A percentile compares a stretch with the other conserved stretches of the same genome.
phyloP scores from a whole-genome alignment of 2,113 vertebrate genomes.

The Cranoglanis bouderius region DNA sequence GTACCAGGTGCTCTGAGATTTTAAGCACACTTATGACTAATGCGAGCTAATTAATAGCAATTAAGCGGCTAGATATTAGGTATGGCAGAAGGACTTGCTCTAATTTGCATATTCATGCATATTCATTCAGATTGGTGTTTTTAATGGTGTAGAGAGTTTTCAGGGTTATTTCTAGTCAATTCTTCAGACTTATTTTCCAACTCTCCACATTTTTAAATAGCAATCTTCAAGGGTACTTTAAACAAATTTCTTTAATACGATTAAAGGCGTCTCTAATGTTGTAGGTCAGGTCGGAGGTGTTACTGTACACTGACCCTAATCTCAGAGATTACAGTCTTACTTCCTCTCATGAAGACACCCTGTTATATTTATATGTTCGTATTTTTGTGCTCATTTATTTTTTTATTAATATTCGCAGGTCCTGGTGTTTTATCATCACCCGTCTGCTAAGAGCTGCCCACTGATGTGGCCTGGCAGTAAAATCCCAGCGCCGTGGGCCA shows the following conservation, averaged over 20 bases:
- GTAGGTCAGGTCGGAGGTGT: not conserved
- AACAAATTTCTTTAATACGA: not conserved
- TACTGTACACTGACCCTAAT: conserved; percentile 44
- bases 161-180: not conserved
- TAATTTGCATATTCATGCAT: not conserved
- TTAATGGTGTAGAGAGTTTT: not conserved
- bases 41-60: not conserved
- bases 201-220: not conserved
- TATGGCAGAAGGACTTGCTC: no score
- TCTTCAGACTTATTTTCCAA: not conserved
- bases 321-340: conserved; percentile 33
- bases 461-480: conserved; percentile 90
- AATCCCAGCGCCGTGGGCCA: conserved; percentile 97
- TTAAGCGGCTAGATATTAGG: not conserved
- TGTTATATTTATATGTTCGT: not conserved
- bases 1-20: conserved; percentile 77
- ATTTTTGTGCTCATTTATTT: not conserved
- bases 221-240: not conserved
- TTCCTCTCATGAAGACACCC: not conserved
- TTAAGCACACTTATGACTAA: no score
- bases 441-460: conserved; percentile 71
- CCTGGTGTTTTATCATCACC: conserved; percentile 93
- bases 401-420: conserved; percentile 71
- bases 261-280: not conserved
- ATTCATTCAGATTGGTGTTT: not conserved